Evolutionary conservation across 1,140 invertebrate species (phyloP).

Genomic region (Drosophila kikkawai): DNA sequence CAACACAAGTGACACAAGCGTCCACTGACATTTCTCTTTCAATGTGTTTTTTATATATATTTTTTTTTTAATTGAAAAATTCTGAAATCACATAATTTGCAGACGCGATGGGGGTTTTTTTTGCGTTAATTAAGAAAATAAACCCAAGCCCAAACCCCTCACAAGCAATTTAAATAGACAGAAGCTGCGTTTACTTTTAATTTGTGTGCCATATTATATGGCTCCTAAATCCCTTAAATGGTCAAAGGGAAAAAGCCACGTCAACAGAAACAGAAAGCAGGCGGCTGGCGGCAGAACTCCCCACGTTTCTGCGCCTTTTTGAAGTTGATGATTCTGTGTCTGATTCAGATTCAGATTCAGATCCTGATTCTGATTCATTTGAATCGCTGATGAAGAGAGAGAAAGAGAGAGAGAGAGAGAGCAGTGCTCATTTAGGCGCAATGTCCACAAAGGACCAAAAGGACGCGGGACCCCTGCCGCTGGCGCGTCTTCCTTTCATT

Average conservation of each 20-base stretch:
- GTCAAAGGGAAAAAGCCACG: conserved; percentile 68
- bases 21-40: conserved; percentile 12
- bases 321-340: conserved; percentile 37
- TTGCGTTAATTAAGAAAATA: conserved; percentile 64
- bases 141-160: background rate
- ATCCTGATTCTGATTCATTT: conserved; percentile 34
- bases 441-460: conserved; percentile 55
- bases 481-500: conserved; percentile 48
- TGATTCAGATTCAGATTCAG: conserved; percentile 21
- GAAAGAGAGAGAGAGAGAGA: conserved; percentile 7
- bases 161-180: conserved; percentile 15
- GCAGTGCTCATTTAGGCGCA: conserved; percentile 72
- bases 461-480: conserved; percentile 9
- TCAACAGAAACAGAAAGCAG: conserved; percentile 55
- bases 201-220: conserved; percentile 2
- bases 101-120: conserved; percentile 15
- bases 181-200: conserved; percentile 47
- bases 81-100: conserved; percentile 75
- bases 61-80: conserved; percentile 76
- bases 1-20: conserved; percentile 8
- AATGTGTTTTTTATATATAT: conserved; percentile 11
- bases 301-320: conserved; percentile 17
- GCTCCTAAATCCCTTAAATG: conserved; percentile 33
- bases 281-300: background rate
- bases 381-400: conserved; percentile 37